A percentile compares a stretch with the other conserved stretches of the same genome.
These are phyloP conservation scores for Belgica antarctica DNA, from an alignment of 2,888 invertebrate genomes.

Conservation along the genomic window DNA sequence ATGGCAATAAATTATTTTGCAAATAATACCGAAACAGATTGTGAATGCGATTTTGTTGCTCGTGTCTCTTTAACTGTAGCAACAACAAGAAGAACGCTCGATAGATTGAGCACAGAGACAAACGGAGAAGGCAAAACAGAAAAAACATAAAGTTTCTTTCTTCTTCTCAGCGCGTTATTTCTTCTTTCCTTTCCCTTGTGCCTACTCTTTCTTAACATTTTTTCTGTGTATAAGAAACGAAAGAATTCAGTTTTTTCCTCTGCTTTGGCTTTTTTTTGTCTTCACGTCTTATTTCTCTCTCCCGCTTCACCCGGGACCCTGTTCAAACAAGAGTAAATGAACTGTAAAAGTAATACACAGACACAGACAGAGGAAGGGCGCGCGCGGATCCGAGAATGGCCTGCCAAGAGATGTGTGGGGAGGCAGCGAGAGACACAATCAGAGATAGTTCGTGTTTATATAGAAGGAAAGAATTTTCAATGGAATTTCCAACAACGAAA, in stretches of 20 bases:
- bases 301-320: too few species aligned
- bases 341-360: constrained; percentile 42
- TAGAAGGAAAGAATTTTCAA: constrained; percentile 19
- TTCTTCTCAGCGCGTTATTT: neutral
- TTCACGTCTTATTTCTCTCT: too few species aligned
- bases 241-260: constrained; percentile 30
- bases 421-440: constrained; percentile 1
- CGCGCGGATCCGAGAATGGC: neutral
- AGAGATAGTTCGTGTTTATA: constrained; percentile 18
- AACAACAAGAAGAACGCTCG: neutral
- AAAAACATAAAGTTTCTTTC: neutral
- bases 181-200: constrained; percentile 4
- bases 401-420: neutral
- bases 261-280: neutral
- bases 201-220: constrained; percentile 6
- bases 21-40: neutral
- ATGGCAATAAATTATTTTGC: neutral
- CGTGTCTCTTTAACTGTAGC: neutral
- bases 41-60: neutral
- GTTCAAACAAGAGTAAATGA: constrained; percentile 37
- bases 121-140: neutral
- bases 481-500: constrained; percentile 22
- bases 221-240: constrained; percentile 14
- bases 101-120: neutral
- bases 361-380: neutral